Percentiles rank a stretch among this genome's conserved stretches.
Conservation (phyloP, 2,797 vertebrate species). For the Coilia nasus region DNA sequence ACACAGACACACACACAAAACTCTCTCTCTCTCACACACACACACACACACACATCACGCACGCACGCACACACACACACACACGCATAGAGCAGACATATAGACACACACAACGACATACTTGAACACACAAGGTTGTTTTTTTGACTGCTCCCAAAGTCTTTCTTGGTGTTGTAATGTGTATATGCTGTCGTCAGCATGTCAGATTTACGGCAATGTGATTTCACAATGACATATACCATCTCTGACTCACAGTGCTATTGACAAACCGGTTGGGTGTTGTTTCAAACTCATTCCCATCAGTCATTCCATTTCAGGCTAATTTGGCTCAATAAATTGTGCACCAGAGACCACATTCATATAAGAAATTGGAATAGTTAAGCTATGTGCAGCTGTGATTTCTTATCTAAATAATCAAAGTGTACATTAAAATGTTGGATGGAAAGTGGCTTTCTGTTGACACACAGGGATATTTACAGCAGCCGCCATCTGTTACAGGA, state of each 20-base stretch:
- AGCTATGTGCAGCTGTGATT: no score
- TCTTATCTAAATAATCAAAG: no score
- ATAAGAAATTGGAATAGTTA: no score
- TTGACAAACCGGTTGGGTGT: background rate
- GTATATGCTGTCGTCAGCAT: background rate
- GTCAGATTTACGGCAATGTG: background rate
- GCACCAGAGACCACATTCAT: no score
- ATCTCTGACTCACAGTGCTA: conserved; percentile 6
- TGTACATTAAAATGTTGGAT: no score
- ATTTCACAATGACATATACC: background rate
- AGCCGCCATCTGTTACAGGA: conserved; percentile 73
- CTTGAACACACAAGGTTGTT: background rate
- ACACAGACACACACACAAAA: background rate
- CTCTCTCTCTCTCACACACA: background rate
- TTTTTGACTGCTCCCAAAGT: background rate
- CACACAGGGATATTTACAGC: no score
- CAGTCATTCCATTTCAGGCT: no score
- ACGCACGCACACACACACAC: no score
- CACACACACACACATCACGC: background rate
- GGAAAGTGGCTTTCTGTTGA: no score
- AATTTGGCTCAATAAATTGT: no score
- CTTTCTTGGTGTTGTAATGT: background rate
- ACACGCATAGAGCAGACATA: no score
- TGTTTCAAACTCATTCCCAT: no score
- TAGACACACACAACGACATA: background rate